Evolutionary conservation across 2,113 vertebrate species (phyloP).

Genomic region (Ptyas mucosa): DNA sequence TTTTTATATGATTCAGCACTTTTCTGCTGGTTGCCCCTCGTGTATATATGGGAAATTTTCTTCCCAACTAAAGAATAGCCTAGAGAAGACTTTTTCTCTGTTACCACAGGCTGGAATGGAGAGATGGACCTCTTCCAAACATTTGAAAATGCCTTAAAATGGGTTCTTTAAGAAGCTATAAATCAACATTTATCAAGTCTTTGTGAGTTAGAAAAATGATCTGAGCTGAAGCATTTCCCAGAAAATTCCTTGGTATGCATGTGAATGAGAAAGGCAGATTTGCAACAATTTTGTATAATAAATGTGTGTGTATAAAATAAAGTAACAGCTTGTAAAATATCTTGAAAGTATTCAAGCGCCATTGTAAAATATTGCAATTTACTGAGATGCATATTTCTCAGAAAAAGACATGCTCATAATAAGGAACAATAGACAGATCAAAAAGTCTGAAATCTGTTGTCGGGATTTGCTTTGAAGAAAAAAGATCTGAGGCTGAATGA

Average conservation of each 20-base stretch:
- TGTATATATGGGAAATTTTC: neutral
- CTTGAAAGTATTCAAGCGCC: conserved; percentile 23
- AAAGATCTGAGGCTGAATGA: conserved; percentile 18
- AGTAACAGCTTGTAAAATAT: neutral
- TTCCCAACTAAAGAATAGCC: neutral
- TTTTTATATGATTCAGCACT: no score
- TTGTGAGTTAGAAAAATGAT: conserved; percentile 18
- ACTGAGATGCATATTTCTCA: neutral
- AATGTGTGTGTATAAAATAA: conserved; percentile 12
- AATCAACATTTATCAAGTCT: neutral
- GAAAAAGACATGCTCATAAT: conserved; percentile 4
- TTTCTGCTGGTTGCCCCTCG: no score
- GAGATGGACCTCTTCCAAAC: neutral
- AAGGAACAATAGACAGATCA: conserved; percentile 3
- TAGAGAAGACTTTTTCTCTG: neutral
- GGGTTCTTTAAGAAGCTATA: neutral
- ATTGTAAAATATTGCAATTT: conserved; percentile 15
- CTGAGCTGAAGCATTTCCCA: conserved; percentile 6
- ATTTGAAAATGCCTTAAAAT: neutral
- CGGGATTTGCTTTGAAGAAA: conserved; percentile 1
- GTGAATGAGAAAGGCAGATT: neutral
- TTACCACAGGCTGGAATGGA: neutral
- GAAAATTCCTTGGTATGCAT: neutral
- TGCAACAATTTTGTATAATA: neutral
- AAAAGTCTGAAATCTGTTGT: neutral